A percentile compares a stretch with the other conserved stretches of the same genome.
Evolutionary conservation across 2,113 vertebrate genomes (phyloP).

Genomic region (Dolichallabes microphthalmus): DNA sequence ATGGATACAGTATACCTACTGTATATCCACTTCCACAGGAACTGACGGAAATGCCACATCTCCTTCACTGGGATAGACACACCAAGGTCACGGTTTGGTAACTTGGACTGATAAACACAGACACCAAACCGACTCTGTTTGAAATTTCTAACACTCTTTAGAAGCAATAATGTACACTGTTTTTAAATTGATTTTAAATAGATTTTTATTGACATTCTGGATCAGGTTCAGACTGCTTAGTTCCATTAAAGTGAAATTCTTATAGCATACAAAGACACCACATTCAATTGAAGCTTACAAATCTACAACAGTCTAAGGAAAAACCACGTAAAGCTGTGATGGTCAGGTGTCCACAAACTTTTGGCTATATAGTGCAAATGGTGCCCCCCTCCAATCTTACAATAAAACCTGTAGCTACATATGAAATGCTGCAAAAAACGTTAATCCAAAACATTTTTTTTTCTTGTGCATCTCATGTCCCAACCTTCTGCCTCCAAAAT

Average conservation of each 20-base stretch:
- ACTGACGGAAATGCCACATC: neutral
- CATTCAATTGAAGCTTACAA: neutral
- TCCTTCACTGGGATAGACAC: neutral
- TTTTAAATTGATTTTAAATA: neutral
- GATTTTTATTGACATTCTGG: neutral
- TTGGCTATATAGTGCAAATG: neutral
- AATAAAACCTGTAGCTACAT: neutral
- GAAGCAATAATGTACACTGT: neutral
- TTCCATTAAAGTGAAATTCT: neutral
- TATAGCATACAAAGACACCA: neutral
- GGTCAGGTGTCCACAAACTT: neutral
- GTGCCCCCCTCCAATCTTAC: neutral
- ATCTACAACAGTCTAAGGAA: neutral
- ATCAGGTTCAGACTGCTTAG: neutral
- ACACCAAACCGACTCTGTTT: neutral
- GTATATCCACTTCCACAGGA: neutral
- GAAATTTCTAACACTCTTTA: neutral
- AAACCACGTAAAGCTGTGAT: neutral
- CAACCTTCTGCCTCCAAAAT: neutral
- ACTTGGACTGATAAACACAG: neutral
- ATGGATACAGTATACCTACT: neutral
- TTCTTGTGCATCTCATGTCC: neutral
- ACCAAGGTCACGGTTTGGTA: neutral
- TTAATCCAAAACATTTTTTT: neutral
- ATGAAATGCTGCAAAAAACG: neutral